These are phyloP conservation scores for Phrynocephalus forsythii DNA, from an alignment of 2,797 vertebrate species.

Conservation along the genomic window DNA sequence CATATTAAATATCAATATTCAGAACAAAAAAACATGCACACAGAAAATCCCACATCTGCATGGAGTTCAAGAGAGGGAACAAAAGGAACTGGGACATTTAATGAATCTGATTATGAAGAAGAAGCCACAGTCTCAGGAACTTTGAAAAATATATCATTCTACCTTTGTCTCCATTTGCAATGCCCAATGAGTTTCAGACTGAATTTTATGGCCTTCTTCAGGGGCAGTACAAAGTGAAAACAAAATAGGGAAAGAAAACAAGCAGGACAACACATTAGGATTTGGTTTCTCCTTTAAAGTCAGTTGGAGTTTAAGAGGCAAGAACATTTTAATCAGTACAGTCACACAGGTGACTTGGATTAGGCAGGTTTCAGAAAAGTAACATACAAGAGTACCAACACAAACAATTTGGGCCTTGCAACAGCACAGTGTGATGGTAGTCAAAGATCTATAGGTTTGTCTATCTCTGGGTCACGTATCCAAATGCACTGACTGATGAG, in stretches of 20 bases:
- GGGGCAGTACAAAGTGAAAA: no score
- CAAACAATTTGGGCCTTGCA: not conserved
- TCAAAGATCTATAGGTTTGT: not conserved
- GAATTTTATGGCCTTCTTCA: no score
- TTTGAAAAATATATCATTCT: no score
- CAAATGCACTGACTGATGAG: conserved; percentile 21
- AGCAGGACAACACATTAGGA: no score
- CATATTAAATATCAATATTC: not conserved
- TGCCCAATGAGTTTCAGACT: no score
- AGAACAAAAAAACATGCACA: not conserved
- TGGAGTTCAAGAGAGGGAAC: not conserved
- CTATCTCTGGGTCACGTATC: not conserved
- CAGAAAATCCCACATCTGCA: not conserved
- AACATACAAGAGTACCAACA: conserved; percentile 33
- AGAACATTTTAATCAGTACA: conserved; percentile 30
- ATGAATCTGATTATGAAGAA: no score
- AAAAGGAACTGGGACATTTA: no score
- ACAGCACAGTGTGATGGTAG: conserved; percentile 3
- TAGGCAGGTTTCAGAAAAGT: conserved; percentile 31
- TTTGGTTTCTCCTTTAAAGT: no score
- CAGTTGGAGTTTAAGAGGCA: not conserved
- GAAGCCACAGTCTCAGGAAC: no score
- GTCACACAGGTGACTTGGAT: not conserved
- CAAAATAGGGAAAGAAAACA: no score
- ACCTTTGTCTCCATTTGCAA: no score